Evolutionary conservation across 2,888 invertebrate genomes (phyloP).

Genomic region (Hirudinaria manillensis): DNA sequence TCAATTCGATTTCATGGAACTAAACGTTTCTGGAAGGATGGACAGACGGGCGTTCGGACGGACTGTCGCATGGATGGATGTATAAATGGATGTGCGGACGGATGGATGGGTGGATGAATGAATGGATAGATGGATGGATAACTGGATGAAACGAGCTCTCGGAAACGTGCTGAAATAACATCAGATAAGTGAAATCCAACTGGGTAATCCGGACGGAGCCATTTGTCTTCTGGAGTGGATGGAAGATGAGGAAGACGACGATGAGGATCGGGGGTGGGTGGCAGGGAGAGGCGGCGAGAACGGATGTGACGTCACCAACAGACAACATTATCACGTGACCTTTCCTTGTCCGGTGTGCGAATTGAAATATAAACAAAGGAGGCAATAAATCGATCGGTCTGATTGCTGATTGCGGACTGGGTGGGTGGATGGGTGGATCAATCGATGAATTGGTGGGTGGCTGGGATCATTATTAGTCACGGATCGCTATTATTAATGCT

Average conservation of each 20-base stretch:
- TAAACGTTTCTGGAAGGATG: no score
- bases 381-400: no score
- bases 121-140: no score
- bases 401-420: neutral
- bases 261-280: neutral
- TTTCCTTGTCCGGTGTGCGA: neutral
- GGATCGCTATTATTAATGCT: no score
- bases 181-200: conserved; percentile 16
- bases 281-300: neutral
- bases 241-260: neutral
- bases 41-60: no score
- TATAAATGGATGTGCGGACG: no score
- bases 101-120: no score
- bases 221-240: conserved; percentile 1
- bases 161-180: conserved; percentile 8
- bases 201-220: conserved; percentile 5
- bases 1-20: no score
- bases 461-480: neutral
- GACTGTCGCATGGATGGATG: no score
- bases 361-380: neutral
- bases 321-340: conserved; percentile 13
- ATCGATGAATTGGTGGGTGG: neutral
- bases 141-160: no score
- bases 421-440: neutral
- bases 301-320: neutral